Evolutionary conservation across 2,113 vertebrate species (phyloP).

Genomic region (Ardeotis arabs): DNA sequence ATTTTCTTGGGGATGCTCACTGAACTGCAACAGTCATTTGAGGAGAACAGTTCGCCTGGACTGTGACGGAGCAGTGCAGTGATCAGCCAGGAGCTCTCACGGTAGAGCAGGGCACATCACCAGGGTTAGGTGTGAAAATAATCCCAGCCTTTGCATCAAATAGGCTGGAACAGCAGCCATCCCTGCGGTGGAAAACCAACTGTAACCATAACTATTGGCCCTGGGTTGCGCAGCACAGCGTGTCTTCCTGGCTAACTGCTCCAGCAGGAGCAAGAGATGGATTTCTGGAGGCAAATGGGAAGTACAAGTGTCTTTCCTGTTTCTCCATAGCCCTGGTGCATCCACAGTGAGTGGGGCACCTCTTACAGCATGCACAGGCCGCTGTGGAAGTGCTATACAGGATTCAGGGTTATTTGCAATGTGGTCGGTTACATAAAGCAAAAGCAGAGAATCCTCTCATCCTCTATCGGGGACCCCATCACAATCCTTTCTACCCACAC

Average conservation of each 20-base stretch:
- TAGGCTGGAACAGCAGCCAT: neutral
- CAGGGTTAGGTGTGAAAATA: neutral
- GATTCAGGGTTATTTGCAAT: neutral
- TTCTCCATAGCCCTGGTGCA: neutral
- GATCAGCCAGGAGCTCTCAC: neutral
- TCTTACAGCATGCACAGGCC: neutral
- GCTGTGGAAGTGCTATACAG: neutral
- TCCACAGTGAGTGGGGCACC: neutral
- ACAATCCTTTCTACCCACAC: neutral
- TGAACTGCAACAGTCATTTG: neutral
- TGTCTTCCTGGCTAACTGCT: neutral
- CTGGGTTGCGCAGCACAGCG: neutral
- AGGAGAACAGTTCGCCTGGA: neutral
- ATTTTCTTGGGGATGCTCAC: neutral
- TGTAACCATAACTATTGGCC: no score
- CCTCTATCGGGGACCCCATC: neutral
- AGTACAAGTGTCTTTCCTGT: fast-evolving
- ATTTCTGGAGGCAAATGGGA: neutral
- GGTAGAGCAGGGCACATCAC: neutral
- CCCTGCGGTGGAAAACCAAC: fast-evolving
- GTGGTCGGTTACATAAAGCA: neutral
- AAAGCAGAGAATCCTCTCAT: neutral
- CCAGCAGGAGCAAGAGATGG: neutral
- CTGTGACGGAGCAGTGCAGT: fast-evolving
- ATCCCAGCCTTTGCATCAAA: neutral